These are phyloP conservation scores for Manis javanica DNA, from an alignment of 2,797 vertebrate species.

Conservation along the genomic window DNA sequence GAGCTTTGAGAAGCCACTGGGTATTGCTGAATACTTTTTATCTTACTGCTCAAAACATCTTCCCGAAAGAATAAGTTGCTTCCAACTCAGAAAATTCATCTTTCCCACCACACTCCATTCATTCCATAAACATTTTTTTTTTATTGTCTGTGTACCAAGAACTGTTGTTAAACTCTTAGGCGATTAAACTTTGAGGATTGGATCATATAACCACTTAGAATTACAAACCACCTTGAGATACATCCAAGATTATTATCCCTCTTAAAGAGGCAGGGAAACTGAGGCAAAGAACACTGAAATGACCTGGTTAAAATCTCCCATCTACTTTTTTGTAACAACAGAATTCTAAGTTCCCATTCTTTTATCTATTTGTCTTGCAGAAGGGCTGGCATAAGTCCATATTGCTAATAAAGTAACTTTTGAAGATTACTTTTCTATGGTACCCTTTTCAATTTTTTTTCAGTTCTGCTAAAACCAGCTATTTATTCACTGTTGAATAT, in stretches of 20 bases:
- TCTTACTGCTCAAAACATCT: neutral
- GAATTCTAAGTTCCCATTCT: neutral
- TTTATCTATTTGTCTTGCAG: neutral
- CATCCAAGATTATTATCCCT: neutral
- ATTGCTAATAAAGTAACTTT: neutral
- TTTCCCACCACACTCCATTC: neutral
- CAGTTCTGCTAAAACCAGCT: constrained; percentile 6
- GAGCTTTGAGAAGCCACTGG: neutral
- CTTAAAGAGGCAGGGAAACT: neutral
- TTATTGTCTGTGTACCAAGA: neutral
- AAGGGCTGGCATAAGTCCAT: neutral
- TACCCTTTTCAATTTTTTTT: neutral
- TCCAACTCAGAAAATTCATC: neutral
- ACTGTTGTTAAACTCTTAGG: neutral
- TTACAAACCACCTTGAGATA: neutral
- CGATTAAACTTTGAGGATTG: neutral
- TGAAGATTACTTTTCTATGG: neutral
- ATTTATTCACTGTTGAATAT: neutral
- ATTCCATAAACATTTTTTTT: neutral
- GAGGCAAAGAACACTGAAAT: neutral
- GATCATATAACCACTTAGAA: neutral
- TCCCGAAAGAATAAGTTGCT: neutral
- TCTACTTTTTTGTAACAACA: neutral
- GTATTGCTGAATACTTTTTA: neutral
- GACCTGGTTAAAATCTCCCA: neutral